Conservation (phyloP, 2,797 vertebrate genomes). For the Helarctos malayanus region DNA sequence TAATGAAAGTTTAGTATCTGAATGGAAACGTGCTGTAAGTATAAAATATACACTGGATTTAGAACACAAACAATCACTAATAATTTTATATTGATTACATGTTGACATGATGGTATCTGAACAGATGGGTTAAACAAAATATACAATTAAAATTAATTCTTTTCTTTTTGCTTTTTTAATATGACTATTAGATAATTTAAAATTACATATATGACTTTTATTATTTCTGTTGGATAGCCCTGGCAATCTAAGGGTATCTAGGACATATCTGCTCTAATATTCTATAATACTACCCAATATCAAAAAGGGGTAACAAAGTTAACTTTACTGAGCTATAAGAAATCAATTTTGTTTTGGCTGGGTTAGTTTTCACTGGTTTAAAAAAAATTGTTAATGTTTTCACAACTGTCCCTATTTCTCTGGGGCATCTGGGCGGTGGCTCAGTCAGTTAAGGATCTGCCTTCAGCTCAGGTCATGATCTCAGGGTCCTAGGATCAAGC, state of each 20-base stretch:
- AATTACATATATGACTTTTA: background rate
- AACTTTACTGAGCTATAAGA: slow-evolving; percentile 29
- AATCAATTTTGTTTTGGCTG: slow-evolving; percentile 3
- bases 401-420: slow-evolving; percentile 3
- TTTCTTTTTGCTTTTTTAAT: slow-evolving; percentile 45
- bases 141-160: slow-evolving; percentile 24
- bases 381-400: background rate
- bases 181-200: background rate
- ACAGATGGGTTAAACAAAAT: background rate
- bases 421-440: too few relatives aligned
- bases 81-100: slow-evolving; percentile 30
- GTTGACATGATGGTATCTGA: slow-evolving; percentile 1
- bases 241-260: background rate
- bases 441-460: too few relatives aligned
- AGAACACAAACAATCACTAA: background rate
- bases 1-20: background rate
- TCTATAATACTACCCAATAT: background rate
- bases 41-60: background rate
- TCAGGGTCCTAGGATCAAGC: too few relatives aligned
- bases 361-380: background rate
- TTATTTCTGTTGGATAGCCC: background rate
- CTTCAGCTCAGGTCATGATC: too few relatives aligned
- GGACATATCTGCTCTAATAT: background rate
- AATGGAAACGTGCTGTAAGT: background rate
- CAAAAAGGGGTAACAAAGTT: background rate